phyloP scores from a whole-genome alignment of 1,140 invertebrate genomes.

The Neodiprion virginianus region DNA sequence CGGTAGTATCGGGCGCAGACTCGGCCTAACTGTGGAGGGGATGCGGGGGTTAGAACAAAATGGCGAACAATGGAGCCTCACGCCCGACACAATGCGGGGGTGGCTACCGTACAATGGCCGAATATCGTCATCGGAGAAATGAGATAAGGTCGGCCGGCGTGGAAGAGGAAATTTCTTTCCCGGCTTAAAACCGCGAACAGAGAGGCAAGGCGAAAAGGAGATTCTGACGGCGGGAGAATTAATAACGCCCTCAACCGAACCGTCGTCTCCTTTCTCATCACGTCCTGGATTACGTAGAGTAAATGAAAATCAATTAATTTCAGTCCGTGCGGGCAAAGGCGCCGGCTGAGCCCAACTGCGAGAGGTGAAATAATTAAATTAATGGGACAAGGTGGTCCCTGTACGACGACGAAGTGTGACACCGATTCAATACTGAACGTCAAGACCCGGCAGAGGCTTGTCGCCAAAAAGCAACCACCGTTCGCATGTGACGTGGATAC shows the following conservation, averaged over 20 bases:
- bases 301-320: too few species aligned
- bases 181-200: not conserved
- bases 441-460: too few species aligned
- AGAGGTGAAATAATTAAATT: too few species aligned
- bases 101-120: conserved; percentile 2
- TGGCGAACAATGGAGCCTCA: conserved; percentile 12
- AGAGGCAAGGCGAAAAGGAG: too few species aligned
- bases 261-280: not conserved
- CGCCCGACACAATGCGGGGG: conserved; percentile 12
- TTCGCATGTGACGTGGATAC: too few species aligned
- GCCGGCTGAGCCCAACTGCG: too few species aligned
- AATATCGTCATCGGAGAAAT: not conserved
- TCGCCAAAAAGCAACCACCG: too few species aligned
- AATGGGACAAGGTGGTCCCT: too few species aligned
- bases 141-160: not conserved
- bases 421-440: too few species aligned
- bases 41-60: conserved; percentile 8
- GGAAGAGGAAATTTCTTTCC: not conserved
- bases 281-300: too few species aligned
- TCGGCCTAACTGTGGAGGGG: not conserved
- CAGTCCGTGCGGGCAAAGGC: too few species aligned
- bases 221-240: not conserved
- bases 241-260: not conserved
- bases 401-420: too few species aligned
- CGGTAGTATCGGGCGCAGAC: not conserved